Percentiles rank a stretch among this genome's conserved stretches.
These are phyloP conservation scores for Plebejus anna DNA, from an alignment of 2,888 invertebrate genomes.

Conservation along the genomic window DNA sequence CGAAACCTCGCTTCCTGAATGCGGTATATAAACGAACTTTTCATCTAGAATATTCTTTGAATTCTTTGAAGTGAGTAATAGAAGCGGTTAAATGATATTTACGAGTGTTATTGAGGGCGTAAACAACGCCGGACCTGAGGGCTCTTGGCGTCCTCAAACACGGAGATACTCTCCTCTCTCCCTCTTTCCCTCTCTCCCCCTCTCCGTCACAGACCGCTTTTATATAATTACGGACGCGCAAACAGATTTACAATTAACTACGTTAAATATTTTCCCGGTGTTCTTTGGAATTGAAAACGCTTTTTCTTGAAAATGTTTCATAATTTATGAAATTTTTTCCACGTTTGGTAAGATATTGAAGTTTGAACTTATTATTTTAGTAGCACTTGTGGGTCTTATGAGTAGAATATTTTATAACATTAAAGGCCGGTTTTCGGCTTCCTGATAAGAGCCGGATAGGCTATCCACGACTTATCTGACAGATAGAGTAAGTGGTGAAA, in stretches of 20 bases:
- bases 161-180: slow-evolving; percentile 14
- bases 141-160: slow-evolving; percentile 1
- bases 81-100: slow-evolving; percentile 21
- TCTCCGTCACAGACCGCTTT: slow-evolving; percentile 13
- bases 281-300: slow-evolving; percentile 9
- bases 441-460: too few species aligned
- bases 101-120: slow-evolving; percentile 23
- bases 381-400: background rate
- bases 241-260: slow-evolving; percentile 21
- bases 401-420: background rate
- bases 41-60: slow-evolving; percentile 1
- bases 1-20: background rate
- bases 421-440: too few species aligned
- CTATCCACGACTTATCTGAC: too few species aligned
- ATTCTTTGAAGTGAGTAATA: background rate
- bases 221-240: slow-evolving; percentile 18
- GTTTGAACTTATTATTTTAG: background rate
- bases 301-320: background rate
- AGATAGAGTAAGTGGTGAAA: too few species aligned
- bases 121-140: slow-evolving; percentile 13
- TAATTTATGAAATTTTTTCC: background rate
- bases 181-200: background rate
- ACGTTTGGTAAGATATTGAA: background rate
- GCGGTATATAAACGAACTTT: background rate
- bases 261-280: slow-evolving; percentile 21